These are phyloP conservation scores for Buphagus erythrorhynchus DNA, from an alignment of 2,797 vertebrate species.

Conservation along the genomic window DNA sequence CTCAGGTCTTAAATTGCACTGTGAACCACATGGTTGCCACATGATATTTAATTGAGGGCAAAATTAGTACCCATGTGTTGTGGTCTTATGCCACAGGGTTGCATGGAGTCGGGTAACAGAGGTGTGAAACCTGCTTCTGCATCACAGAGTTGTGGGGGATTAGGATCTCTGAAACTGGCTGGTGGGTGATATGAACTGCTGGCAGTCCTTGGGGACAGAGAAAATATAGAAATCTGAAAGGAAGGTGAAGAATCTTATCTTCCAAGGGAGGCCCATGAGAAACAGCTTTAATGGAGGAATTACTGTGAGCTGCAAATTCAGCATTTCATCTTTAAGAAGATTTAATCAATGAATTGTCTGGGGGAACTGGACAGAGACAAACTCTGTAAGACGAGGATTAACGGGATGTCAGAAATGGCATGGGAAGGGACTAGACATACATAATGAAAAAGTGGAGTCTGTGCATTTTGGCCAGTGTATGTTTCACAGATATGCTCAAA, in stretches of 20 bases:
- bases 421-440: neutral
- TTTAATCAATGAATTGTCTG: neutral
- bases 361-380: neutral
- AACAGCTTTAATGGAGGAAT: neutral
- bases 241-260: neutral
- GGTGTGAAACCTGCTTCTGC: neutral
- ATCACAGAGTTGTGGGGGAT: accelerated
- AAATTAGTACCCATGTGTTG: accelerated
- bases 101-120: neutral
- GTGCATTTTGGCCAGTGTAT: neutral
- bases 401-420: neutral
- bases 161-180: neutral
- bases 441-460: neutral
- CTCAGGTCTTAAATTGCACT: neutral
- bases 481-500: neutral
- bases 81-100: neutral
- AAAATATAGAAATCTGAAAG: neutral
- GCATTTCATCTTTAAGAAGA: conserved; percentile 3
- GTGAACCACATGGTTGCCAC: neutral
- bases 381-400: neutral
- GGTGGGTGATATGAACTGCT: neutral
- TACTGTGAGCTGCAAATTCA: neutral
- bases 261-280: neutral
- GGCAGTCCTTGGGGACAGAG: neutral
- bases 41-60: neutral